These are phyloP conservation scores for Hetaerina titia DNA, from an alignment of 2,888 invertebrate genomes.

Conservation along the genomic window DNA sequence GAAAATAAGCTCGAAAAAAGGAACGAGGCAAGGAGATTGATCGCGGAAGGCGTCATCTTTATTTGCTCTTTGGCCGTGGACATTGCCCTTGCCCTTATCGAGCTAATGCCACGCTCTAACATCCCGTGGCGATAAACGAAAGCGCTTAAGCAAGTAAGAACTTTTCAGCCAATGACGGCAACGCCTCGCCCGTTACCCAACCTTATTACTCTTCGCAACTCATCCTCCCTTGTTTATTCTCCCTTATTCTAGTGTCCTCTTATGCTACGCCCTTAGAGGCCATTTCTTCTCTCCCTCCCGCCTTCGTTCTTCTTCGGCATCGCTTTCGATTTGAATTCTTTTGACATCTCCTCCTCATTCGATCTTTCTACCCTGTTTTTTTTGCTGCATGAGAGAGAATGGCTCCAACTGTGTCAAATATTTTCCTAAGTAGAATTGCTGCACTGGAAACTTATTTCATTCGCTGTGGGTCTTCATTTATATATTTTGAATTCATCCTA, in stretches of 20 bases:
- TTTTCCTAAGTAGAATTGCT: not conserved
- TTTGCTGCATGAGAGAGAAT: not conserved
- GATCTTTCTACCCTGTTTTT: not conserved
- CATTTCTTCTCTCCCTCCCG: not conserved
- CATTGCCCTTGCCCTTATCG: conserved; percentile 62
- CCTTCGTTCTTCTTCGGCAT: not conserved
- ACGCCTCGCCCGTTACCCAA: conserved; percentile 2
- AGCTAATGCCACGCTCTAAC: conserved; percentile 29
- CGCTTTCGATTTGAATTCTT: not conserved
- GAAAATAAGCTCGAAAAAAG: conserved; percentile 13
- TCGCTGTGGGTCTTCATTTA: not conserved
- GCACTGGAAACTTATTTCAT: not conserved
- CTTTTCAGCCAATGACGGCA: conserved; percentile 6
- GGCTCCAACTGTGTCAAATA: not conserved
- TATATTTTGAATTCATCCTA: too few relatives aligned
- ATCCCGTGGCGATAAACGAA: conserved; percentile 49
- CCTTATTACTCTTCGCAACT: not conserved
- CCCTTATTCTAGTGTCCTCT: not conserved
- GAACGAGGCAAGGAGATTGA: not conserved
- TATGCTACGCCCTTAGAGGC: not conserved
- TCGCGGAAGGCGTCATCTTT: conserved; percentile 66
- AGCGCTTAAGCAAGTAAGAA: conserved; percentile 61
- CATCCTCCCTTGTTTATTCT: not conserved
- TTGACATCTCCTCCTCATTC: not conserved
- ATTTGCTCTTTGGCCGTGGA: conserved; percentile 57